Evolutionary conservation across 2,888 invertebrate species (phyloP), one percentile per base, ranked within the genome.

Genomic region (Athrips mouffetella): DNA sequence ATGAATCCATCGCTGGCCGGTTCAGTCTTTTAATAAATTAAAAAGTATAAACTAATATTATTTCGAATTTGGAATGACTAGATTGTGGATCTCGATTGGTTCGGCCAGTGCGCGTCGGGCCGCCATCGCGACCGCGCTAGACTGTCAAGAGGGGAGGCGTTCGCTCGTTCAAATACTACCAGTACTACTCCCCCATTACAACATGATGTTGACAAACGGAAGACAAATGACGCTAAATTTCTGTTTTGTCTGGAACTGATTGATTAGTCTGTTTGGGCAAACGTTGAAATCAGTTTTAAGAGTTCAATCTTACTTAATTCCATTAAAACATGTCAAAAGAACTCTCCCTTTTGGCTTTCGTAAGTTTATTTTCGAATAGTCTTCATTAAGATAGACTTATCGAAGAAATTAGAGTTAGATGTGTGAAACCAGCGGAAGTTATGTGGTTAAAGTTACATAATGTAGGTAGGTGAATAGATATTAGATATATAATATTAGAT

Each of bases 91-190:
- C 60, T 70, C 70, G 70, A 76, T 76, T 50, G 57, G 10, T 7
- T 35, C 54, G 60, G 55, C 13, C 58, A 61, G 67, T 58, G 60
- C 62, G 74, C 82, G 82, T 68, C 67, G 67, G 52, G 59, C 67
- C 72, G 78, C 80, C 85, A 82, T 81, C 52, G 76, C 78, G 79
- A 49, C 64, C 61, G 75, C 80, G 80, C 73, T 59, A 49, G 21
- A 87, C 87, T 87, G 80, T 57, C 51, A 53, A 30, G 67, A 63
- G 67, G 69, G 69, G 68, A 62, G 54, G 42, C 49, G 27, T 25
- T 61, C 63, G 48, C 54, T 53, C 65, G 60, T 55, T 80, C 74
- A 84, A 79, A 87, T 86, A 86, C 77, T 80, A 62, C 86, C 85
- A 84, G 85, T 79, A 67, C 86, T 73, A 71, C 65, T 61, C 59